Evolutionary conservation across 2,888 invertebrate genomes (phyloP).

Genomic region (Diarsia dahlii): DNA sequence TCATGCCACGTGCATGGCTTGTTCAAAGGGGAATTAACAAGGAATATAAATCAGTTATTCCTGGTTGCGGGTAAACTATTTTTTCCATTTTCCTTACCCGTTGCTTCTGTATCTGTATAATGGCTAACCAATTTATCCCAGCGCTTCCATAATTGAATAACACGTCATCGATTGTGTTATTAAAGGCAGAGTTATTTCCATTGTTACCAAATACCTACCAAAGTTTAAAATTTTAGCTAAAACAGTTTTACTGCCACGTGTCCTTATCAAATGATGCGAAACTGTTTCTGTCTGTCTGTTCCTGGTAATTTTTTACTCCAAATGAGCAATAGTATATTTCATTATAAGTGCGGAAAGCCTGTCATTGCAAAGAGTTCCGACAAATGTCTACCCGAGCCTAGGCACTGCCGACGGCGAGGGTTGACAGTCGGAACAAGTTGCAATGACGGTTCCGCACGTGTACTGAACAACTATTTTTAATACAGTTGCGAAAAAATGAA

Average conservation of each 20-base stretch:
- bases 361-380: no score
- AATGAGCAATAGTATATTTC: no score
- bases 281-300: not conserved
- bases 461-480: no score
- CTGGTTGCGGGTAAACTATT: not conserved
- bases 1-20: not conserved
- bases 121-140: not conserved
- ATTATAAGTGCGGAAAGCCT: no score
- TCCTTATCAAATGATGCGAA: not conserved
- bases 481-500: no score
- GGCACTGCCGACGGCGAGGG: no score
- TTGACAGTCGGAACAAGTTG: no score
- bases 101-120: not conserved
- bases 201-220: constrained; percentile 50
- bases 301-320: not conserved
- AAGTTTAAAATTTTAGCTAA: constrained; percentile 26
- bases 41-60: not conserved
- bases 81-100: constrained; percentile 11
- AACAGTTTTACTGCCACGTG: constrained; percentile 4
- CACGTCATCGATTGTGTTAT: constrained; percentile 37
- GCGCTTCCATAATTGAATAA: constrained; percentile 20
- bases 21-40: not conserved
- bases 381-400: no score
- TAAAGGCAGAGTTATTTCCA: constrained; percentile 20
- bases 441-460: no score